Base-by-base conservation (phyloP, 2,888 invertebrate species). In the Galerucella calmariensis region DNA sequence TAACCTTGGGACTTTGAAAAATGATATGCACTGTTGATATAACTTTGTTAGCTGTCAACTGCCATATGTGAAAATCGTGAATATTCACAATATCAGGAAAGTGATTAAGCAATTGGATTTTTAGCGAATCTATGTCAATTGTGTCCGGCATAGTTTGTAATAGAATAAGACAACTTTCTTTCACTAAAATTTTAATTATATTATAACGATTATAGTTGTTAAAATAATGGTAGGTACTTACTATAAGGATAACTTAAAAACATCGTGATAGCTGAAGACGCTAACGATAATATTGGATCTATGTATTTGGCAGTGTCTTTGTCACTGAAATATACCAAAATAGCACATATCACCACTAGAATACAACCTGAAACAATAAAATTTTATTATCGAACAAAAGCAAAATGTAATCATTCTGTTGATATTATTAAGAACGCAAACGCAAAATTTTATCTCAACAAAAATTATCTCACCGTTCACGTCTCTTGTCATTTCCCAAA, bases 91-190 rank as follows among this genome's bases (percentile, higher is more conserved):
- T 92, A 75, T 92, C 92, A 0, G 93, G 92, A 84, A 94, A 94
- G 77, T 91, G 90, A 72, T 89, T 87, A 0, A 91, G 85, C 58
- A 96, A 85, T 78, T 92, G 91, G 51, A 90, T 88, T 79, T 92
- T 91, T 77, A 96, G 89, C 10, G 90, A 89, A 78, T 92, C 90
- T 61, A 95, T 93, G 83, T 97, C 93, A 78, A 97, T 93, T 14
- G 96, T 94, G 81, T 93, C 94, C 0, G 98, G 97, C 74, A 97
- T 97, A 1, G 97, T 97, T 88, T 98, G 97, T 24, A 98, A 90
- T 0, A 97, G 90, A 82, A 97, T 96, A 72, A 95, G 88, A 5
- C 96, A 94, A 12, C 97, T 95, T 86, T 97, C 95, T 80, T 94
- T 94, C 92, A 97, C 96, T 97, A 88, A 58, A 87, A 87, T n/a